Evolutionary conservation across 2,888 invertebrate genomes (phyloP).

Genomic region (Ormyrus pomaceus): DNA sequence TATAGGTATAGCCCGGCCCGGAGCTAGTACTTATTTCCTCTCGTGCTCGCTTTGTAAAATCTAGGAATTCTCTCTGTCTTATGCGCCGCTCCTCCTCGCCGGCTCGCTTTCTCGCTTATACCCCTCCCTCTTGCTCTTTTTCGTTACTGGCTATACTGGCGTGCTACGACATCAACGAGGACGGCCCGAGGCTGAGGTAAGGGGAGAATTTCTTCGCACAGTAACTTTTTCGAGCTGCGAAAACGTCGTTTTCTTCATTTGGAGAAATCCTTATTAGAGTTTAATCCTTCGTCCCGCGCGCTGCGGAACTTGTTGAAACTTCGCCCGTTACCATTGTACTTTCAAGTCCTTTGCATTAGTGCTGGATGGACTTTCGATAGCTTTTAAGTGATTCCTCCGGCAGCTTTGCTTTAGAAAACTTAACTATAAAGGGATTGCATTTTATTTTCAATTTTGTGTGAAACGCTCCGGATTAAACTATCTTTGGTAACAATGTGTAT

Average conservation of each 20-base stretch:
- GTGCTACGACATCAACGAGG: neutral
- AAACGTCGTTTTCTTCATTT: constrained; percentile 56
- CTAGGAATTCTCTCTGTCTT: constrained; percentile 59
- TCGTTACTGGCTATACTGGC: neutral
- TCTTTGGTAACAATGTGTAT: too few relatives aligned
- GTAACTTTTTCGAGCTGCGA: constrained; percentile 56
- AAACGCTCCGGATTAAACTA: too few relatives aligned
- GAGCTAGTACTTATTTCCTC: constrained; percentile 46
- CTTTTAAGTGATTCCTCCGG: constrained; percentile 51
- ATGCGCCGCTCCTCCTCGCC: neutral
- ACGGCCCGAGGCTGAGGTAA: neutral
- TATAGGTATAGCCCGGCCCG: neutral
- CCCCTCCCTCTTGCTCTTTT: neutral
- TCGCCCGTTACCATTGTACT: constrained; percentile 46
- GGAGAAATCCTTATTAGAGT: constrained; percentile 57
- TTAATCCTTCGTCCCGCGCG: constrained; percentile 49
- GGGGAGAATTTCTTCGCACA: constrained; percentile 37
- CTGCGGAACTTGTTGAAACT: constrained; percentile 50
- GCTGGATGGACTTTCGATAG: constrained; percentile 56
- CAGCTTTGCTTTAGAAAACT: neutral
- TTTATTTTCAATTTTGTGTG: neutral
- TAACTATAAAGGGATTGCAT: neutral
- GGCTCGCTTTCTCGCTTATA: neutral
- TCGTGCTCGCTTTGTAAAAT: constrained; percentile 61
- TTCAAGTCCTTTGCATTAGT: constrained; percentile 39